A percentile compares a stretch with the other conserved stretches of the same genome.
Conservation (phyloP, 37 sponge, comb jelly and placozoan genomes). For the Mnemiopsis leidyi region DNA sequence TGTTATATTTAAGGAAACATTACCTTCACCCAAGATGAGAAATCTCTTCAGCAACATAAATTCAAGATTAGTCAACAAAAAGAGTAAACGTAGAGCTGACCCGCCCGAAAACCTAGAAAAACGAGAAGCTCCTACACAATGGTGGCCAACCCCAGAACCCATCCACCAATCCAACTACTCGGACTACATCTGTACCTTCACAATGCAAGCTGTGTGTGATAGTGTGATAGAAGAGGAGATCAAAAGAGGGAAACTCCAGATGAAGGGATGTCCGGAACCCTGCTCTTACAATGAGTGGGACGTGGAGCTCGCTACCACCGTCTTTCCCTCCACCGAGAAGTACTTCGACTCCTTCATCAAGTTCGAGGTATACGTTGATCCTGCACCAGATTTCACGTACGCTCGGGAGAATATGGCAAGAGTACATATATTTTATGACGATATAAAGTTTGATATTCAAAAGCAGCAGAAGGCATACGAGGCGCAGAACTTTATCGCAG, state of each 20-base stretch:
- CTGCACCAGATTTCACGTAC: neutral
- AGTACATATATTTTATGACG: conserved; percentile 7
- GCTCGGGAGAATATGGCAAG: conserved; percentile 24
- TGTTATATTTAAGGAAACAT: neutral
- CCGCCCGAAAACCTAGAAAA: neutral
- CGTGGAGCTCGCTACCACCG: conserved; percentile 15
- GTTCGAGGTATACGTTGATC: neutral
- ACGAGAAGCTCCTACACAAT: neutral
- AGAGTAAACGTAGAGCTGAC: neutral
- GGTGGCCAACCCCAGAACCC: neutral
- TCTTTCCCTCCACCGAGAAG: conserved; percentile 19
- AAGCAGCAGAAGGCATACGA: conserved; percentile 48
- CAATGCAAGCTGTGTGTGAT: neutral
- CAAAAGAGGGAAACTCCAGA: neutral
- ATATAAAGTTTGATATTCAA: neutral
- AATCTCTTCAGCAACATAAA: neutral
- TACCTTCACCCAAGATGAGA: neutral
- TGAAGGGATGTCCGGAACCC: conserved; percentile 5
- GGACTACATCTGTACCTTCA: neutral
- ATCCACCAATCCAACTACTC: neutral
- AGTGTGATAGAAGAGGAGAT: neutral
- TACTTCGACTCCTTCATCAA: conserved; percentile 18
- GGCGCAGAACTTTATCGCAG: conserved; percentile 50
- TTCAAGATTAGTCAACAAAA: no score
- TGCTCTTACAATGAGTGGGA: conserved; percentile 20